Conservation (phyloP, 2,797 vertebrate genomes). For the Characodon lateralis region DNA sequence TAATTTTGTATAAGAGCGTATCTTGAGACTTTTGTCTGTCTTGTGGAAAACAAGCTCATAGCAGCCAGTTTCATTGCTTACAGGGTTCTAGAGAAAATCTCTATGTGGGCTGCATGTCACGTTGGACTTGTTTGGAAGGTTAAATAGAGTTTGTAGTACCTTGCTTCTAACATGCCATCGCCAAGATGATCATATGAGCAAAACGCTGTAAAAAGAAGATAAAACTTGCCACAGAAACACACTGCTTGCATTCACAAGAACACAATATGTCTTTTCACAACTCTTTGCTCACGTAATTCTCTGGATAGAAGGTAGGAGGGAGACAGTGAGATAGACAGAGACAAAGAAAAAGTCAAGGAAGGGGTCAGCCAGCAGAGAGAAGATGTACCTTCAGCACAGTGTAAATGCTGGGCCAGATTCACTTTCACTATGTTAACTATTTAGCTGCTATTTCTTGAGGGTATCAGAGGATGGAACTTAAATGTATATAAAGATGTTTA, state of each 20-base stretch:
- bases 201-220: constrained; percentile 25
- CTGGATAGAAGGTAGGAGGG: constrained; percentile 59
- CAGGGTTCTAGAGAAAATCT: neutral
- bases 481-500: neutral
- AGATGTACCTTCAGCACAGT: constrained; percentile 45
- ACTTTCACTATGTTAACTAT: constrained; percentile 34
- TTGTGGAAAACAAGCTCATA: neutral
- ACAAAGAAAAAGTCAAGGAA: constrained; percentile 52
- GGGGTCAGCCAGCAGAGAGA: constrained; percentile 51
- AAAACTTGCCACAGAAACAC: constrained; percentile 37
- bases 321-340: constrained; percentile 17
- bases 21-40: neutral
- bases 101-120: constrained; percentile 4
- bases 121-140: constrained; percentile 14
- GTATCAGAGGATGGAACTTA: constrained; percentile 25
- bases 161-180: constrained; percentile 37
- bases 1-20: neutral
- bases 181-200: constrained; percentile 35
- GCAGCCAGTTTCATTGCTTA: neutral
- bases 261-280: constrained; percentile 80
- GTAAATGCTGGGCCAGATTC: constrained; percentile 55
- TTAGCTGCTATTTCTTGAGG: constrained; percentile 37
- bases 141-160: constrained; percentile 26
- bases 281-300: constrained; percentile 70
- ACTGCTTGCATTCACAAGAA: constrained; percentile 66